Evolutionary conservation across 2,797 vertebrate species (phyloP).

Genomic region (Rhynchonycteris naso): DNA sequence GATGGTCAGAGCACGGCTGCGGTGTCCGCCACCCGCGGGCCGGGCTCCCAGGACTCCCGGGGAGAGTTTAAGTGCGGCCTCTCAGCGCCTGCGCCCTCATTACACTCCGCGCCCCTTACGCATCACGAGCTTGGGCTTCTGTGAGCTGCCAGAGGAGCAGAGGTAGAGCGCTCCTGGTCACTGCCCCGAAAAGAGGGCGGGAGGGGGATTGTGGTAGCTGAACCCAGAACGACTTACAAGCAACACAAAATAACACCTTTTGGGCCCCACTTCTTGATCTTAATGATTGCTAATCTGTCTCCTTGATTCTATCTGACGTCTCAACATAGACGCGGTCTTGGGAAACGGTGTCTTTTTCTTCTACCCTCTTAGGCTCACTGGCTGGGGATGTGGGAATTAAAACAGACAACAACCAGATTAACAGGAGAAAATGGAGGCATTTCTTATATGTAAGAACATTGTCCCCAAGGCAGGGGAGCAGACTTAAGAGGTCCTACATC

Average conservation of each 20-base stretch:
- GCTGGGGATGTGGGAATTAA: neutral
- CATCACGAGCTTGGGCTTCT: neutral
- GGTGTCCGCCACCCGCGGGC: fast-evolving
- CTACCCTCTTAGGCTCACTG: neutral
- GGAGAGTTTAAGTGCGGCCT: neutral
- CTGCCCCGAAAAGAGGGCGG: fast-evolving
- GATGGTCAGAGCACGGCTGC: neutral
- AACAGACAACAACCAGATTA: neutral
- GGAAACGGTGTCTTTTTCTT: neutral
- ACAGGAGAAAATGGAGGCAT: neutral
- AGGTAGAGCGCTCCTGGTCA: fast-evolving
- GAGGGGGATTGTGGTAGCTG: too few relatives aligned
- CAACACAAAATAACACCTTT: neutral
- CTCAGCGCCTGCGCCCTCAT: conserved; percentile 14
- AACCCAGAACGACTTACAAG: neutral
- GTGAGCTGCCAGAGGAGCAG: fast-evolving
- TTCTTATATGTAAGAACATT: too few relatives aligned
- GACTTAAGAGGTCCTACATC: neutral
- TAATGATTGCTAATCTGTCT: fast-evolving
- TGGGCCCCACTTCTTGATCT: neutral
- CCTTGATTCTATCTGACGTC: neutral
- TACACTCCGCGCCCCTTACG: neutral
- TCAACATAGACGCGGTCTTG: fast-evolving
- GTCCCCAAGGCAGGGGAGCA: neutral
- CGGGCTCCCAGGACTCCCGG: neutral